phyloP scores from a whole-genome alignment of 2,888 invertebrate species.

The Cantharis nigra region DNA sequence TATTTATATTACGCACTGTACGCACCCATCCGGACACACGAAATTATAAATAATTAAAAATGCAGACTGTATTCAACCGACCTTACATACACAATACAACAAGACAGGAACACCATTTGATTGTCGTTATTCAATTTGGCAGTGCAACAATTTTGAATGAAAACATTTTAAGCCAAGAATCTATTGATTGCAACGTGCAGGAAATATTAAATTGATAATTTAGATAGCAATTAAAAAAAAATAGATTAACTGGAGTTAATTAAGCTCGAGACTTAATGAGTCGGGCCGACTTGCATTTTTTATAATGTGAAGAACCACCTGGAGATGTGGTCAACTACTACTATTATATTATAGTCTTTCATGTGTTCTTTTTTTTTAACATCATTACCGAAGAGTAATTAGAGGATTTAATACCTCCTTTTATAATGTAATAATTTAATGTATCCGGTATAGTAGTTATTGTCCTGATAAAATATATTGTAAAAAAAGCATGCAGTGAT shows the following conservation, averaged over 20 bases:
- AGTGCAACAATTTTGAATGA: neutral
- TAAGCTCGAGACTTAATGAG: neutral
- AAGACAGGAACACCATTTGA: neutral
- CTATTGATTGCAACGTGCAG: neutral
- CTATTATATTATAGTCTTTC: neutral
- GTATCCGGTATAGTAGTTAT: too few relatives aligned
- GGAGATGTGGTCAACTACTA: neutral
- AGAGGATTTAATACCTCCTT: neutral
- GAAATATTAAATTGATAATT: neutral
- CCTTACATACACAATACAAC: constrained; percentile 8
- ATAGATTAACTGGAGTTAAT: neutral
- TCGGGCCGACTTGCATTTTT: neutral
- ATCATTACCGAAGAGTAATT: neutral
- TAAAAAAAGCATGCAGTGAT: too few relatives aligned
- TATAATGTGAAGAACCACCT: neutral
- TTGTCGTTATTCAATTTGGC: neutral
- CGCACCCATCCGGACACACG: constrained; percentile 35
- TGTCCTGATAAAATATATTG: too few relatives aligned
- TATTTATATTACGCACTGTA: constrained; percentile 40
- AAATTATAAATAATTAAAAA: constrained; percentile 33
- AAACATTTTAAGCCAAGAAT: neutral
- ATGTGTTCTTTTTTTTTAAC: neutral
- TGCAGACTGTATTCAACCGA: constrained; percentile 19
- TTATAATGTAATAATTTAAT: too few relatives aligned
- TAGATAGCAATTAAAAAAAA: neutral